Evolutionary conservation across 2,888 invertebrate genomes (phyloP), one percentile per base, ranked within the genome.

Genomic region (Arctia plantaginis): DNA sequence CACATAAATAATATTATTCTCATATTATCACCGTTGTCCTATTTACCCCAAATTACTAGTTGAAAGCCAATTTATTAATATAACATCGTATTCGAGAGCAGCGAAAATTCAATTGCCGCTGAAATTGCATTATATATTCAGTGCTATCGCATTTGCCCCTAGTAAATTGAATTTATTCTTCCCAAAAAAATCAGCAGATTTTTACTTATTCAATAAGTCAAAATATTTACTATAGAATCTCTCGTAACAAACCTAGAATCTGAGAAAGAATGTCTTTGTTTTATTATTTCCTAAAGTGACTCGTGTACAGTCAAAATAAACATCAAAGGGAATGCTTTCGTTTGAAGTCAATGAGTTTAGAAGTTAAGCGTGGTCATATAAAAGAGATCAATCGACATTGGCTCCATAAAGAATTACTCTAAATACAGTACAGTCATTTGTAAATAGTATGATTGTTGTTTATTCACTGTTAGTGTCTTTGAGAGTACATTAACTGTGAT

Each of bases 381-480:
- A 69, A 66, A 66, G 74, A 71, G 59, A 76, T 75, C 68, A 79
- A 74, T 73, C 65, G 30, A 47, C 35, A 65, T 66, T 59, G 44
- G 55, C 71, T 67, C 65, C 69, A 71, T 71, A 59, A 72, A 64
- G 73, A 1, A 77, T 72, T 72, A 75, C 59, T 67, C 77, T 79
- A 55, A 82, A 80, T 80, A 79, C 23, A 71, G 59, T 70, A 51
- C 62, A 51, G 35, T 41, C 66, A 55, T 80, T 78, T 65, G 73
- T 75, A 71, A 78, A 80, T 72, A 67, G 59, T 76, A 15, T 66
- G 71, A 76, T 75, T 66, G 73, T 59, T 62, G 74, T 68, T 73
- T 72, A 23, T 41, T 62, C 62, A 62, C 20, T 30, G 39, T 55
- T 41, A 18, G 18, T 41, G n/a, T 2, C 51, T 55, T 69, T 41